Conservation (phyloP, 2,113 vertebrate genomes). For the Corythoichthys haematopterus region DNA sequence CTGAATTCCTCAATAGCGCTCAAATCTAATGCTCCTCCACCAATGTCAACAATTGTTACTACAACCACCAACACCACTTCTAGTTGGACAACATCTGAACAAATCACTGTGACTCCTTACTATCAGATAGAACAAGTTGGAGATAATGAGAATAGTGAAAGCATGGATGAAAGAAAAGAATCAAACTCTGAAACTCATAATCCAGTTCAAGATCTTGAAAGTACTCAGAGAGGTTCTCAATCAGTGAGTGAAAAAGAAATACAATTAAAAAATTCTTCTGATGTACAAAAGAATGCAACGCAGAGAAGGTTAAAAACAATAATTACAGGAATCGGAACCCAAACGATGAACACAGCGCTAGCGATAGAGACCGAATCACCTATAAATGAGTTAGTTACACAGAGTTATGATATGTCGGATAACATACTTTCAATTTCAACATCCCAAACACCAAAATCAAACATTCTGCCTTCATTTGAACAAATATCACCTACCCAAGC, state of each 20-base stretch:
- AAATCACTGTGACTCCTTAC: slow-evolving; percentile 36
- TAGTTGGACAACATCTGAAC: slow-evolving; percentile 17
- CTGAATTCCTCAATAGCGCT: slow-evolving; percentile 28
- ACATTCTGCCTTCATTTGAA: slow-evolving; percentile 11
- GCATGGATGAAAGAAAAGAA: slow-evolving; percentile 24
- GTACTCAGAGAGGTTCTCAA: slow-evolving; percentile 7
- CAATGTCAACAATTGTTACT: slow-evolving; percentile 15
- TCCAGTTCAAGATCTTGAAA: slow-evolving; percentile 20
- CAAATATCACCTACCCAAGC: slow-evolving; percentile 17
- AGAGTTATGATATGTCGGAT: slow-evolving; percentile 15
- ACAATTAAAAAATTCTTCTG: neutral
- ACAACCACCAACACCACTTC: slow-evolving; percentile 15
- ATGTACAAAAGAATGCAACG: neutral
- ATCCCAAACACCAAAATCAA: slow-evolving; percentile 21
- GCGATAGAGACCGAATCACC: slow-evolving; percentile 12
- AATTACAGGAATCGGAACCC: neutral
- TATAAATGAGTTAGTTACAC: slow-evolving; percentile 9
- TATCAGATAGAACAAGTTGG: slow-evolving; percentile 37
- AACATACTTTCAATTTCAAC: slow-evolving; percentile 12
- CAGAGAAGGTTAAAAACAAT: neutral
- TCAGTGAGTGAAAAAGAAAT: slow-evolving; percentile 15
- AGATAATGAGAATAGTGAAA: slow-evolving; percentile 25
- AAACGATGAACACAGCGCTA: neutral
- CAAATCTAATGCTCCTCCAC: slow-evolving; percentile 26
- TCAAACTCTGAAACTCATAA: slow-evolving; percentile 14